A percentile compares a stretch with the other conserved stretches of the same genome.
Conservation (phyloP, 2,888 invertebrate species). For the Drosophila testacea region DNA sequence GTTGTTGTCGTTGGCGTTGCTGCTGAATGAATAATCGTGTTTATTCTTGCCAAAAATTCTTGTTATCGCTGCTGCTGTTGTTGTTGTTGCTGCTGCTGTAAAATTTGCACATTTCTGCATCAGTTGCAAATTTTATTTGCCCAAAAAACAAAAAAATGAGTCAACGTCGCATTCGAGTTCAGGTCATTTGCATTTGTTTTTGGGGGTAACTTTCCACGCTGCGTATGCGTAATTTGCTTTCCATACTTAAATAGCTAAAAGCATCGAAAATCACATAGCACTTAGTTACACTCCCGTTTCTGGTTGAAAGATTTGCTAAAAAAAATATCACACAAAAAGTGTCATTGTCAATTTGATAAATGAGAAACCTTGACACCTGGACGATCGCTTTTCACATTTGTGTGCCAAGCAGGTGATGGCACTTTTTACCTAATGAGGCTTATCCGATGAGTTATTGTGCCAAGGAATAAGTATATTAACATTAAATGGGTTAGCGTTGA, state of each 20-base stretch:
- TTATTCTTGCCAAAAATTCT: conserved; percentile 48
- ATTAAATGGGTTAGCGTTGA: background rate
- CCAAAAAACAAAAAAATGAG: conserved; percentile 39
- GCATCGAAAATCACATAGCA: conserved; percentile 21
- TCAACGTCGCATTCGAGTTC: conserved; percentile 32
- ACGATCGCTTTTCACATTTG: conserved; percentile 1
- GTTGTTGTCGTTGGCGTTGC: conserved; percentile 17
- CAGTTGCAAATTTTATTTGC: conserved; percentile 71
- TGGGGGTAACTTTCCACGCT: conserved; percentile 53
- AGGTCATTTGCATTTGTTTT: conserved; percentile 59
- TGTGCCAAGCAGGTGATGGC: conserved; percentile 15
- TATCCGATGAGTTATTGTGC: background rate
- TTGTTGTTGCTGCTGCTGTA: conserved; percentile 36
- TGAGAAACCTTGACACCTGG: conserved; percentile 61
- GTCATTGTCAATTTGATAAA: conserved; percentile 63
- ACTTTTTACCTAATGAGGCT: conserved; percentile 14
- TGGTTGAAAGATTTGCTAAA: conserved; percentile 23
- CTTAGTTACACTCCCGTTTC: conserved; percentile 2
- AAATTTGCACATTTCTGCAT: conserved; percentile 80
- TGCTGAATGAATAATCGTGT: conserved; percentile 52
- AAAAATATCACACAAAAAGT: conserved; percentile 39
- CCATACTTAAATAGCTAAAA: conserved; percentile 31
- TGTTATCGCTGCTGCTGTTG: conserved; percentile 45
- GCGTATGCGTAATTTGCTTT: conserved; percentile 52
- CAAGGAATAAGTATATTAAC: background rate